phyloP scores from a whole-genome alignment of 1,140 invertebrate species.

The Maconellicoccus hirsutus region DNA sequence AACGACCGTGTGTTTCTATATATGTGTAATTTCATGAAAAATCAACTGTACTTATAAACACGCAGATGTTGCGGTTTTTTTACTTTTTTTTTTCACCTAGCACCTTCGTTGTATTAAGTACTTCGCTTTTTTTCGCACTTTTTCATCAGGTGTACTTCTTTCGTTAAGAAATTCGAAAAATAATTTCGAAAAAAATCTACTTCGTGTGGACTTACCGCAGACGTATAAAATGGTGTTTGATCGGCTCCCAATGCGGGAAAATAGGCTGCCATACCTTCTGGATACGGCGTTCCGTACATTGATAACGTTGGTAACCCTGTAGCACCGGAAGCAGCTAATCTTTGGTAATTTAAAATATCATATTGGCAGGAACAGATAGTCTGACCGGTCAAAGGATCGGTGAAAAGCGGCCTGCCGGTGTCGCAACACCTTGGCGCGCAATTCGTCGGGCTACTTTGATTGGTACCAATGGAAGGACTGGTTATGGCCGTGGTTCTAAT shows the following conservation, averaged over 20 bases:
- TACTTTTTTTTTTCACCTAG: not conserved
- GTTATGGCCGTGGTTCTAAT: slow-evolving; percentile 33
- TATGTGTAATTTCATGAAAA: not conserved
- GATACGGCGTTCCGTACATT: slow-evolving; percentile 50
- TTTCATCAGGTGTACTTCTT: too few species aligned
- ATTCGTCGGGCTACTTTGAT: slow-evolving; percentile 31
- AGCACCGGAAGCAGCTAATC: slow-evolving; percentile 44
- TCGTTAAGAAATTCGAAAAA: too few species aligned
- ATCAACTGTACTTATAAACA: not conserved
- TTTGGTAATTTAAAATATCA: slow-evolving; percentile 40
- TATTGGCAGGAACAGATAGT: slow-evolving; percentile 85
- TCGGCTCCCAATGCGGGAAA: slow-evolving; percentile 66
- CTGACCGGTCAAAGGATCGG: slow-evolving; percentile 82
- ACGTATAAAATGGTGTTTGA: slow-evolving; percentile 67
- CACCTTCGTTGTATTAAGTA: too few species aligned
- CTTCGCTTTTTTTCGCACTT: too few species aligned
- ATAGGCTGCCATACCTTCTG: slow-evolving; percentile 63
- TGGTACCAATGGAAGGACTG: slow-evolving; percentile 30
- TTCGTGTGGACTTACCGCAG: slow-evolving; percentile 59
- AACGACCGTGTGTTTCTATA: not conserved
- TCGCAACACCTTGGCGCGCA: slow-evolving; percentile 63
- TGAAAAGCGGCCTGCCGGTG: slow-evolving; percentile 78
- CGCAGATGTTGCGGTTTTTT: not conserved
- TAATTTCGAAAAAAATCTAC: too few species aligned
- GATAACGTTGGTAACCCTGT: slow-evolving; percentile 67